These are phyloP conservation scores for Galeopterus variegatus DNA, from an alignment of 2,113 vertebrate species.

Conservation along the genomic window DNA sequence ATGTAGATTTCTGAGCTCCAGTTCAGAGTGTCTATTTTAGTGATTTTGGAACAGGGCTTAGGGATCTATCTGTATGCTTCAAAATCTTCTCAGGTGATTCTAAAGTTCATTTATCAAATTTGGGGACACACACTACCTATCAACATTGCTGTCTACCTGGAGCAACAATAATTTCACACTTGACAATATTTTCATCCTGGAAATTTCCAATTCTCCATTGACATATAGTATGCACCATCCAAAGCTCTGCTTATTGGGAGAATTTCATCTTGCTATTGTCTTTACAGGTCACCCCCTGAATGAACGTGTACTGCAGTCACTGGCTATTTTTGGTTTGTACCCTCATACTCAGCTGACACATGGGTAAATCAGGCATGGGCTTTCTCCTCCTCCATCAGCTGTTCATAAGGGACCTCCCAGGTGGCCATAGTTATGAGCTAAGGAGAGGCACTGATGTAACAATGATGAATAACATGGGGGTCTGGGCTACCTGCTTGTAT, in stretches of 20 bases:
- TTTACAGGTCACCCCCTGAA: background rate
- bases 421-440: background rate
- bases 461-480: accelerated
- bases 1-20: background rate
- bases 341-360: background rate
- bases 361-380: background rate
- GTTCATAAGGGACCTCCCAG: background rate
- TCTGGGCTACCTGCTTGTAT: background rate
- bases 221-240: too few relatives aligned
- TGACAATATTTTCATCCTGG: background rate
- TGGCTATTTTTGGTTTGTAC: background rate
- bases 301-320: accelerated
- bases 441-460: background rate
- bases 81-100: background rate
- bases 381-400: background rate
- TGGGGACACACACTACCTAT: background rate
- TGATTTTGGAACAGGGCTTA: background rate
- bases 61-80: background rate
- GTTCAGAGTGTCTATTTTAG: background rate
- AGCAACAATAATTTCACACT: too few relatives aligned
- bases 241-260: background rate
- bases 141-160: background rate
- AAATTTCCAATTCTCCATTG: too few relatives aligned
- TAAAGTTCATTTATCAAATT: background rate
- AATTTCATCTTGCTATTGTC: background rate